Base-by-base conservation (phyloP, 2,113 vertebrate genomes). In the Xenus cinereus region DNA sequence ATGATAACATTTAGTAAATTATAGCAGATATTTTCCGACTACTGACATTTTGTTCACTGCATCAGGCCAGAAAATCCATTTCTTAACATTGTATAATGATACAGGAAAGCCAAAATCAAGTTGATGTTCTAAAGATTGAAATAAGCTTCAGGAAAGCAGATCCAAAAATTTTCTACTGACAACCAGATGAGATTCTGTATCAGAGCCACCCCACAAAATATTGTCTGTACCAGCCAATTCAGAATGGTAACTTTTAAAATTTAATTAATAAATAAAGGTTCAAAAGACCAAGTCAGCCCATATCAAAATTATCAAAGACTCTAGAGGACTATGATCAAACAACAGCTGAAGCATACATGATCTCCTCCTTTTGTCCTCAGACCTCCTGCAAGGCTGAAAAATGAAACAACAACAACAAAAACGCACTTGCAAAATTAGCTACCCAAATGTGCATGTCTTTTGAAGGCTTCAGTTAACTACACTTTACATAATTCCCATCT, bases 401-500 rank as follows among this genome's bases (percentile, higher is more conserved):
- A 22, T 0, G 2, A 21, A 79, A 51, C 12, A 13, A 56, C 43
- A 37, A n/a, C 17, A 57, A 32, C n/a, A 45, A 33, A 33, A 79
- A 72, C 41, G 4, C 63, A 27, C 50, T 71, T 87, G 91, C 76
- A 86, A 71, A 90, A 92, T 88, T 6, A 80, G 15, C 63, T 88
- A 30, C 82, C 45, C 88, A 46, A 73, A 88, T 13, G 63, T 48
- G 64, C 59, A 4, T 1, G 16, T 32, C 62, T 46, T 80, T 35
- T 56, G 67, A 85, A 88, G 63, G 63, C 67, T 80, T 51, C 72
- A 73, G 71, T 18, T 54, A 77, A 50, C 82, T 83, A 19, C 2
- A 12, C 71, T 80, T 83, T 41, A 83, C 68, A 50, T 46, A 80
- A 94, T 41, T 76, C 83, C 94, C 90, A 95, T 73, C 90, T 95